Evolutionary conservation across 2,113 vertebrate species (phyloP).

Genomic region (Isichthys henryi): DNA sequence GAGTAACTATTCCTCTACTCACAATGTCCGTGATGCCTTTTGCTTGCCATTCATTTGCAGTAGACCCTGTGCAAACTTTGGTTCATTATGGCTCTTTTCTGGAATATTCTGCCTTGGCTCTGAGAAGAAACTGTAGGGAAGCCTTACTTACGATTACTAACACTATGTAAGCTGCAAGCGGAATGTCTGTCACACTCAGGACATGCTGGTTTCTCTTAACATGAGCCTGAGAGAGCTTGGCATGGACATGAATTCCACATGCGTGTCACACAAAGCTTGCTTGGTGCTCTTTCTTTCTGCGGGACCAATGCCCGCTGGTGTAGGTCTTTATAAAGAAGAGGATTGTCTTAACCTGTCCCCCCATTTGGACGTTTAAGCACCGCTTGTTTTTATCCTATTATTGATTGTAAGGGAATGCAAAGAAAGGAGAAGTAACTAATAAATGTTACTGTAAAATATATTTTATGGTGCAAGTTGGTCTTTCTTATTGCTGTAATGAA

Average conservation of each 20-base stretch:
- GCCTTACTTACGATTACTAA: not conserved
- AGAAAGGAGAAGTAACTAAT: not conserved
- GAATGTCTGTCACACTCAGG: not conserved
- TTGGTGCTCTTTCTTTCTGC: not conserved
- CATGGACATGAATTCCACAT: not conserved
- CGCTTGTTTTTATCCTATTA: not conserved
- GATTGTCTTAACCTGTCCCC: not conserved
- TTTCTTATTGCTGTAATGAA: not conserved
- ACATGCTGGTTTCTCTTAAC: not conserved
- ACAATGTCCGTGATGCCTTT: not conserved
- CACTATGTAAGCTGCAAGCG: not conserved
- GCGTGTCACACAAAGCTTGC: not conserved
- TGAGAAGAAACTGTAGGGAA: not conserved
- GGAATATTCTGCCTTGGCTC: not conserved
- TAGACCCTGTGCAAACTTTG: not conserved
- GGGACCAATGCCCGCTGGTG: not conserved
- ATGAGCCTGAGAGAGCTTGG: not conserved
- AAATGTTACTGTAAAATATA: not conserved
- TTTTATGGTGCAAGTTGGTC: not conserved
- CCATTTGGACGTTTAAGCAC: not conserved
- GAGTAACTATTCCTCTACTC: not conserved
- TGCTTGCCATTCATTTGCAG: not conserved
- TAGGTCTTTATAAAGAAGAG: not conserved
- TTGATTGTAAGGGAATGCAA: constrained; percentile 3
- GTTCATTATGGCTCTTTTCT: not conserved